phyloP scores from a whole-genome alignment of 2,797 vertebrate species.

The Pseudocheirus occidentalis region DNA sequence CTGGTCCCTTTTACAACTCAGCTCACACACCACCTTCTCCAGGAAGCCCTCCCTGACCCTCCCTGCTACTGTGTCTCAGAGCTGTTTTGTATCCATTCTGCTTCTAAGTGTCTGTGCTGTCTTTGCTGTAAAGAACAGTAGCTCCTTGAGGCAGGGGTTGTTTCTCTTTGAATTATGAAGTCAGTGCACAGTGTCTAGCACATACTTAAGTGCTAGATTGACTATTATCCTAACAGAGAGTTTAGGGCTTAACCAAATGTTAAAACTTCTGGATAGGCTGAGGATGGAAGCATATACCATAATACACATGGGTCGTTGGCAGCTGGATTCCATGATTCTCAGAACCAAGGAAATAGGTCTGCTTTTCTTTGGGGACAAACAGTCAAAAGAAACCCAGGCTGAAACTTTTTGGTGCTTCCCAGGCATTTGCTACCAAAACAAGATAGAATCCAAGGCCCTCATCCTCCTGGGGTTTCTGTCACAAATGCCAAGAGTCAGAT shows the following conservation, averaged over 20 bases:
- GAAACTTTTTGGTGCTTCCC: not conserved
- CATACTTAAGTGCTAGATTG: not conserved
- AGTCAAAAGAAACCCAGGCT: not conserved
- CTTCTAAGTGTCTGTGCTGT: no score
- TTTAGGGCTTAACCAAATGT: not conserved
- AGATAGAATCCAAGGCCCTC: not conserved
- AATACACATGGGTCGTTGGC: not conserved
- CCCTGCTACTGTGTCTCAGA: no score
- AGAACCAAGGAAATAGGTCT: not conserved
- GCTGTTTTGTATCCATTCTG: no score
- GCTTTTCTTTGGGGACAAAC: not conserved
- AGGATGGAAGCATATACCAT: no score
- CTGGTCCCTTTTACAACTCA: no score
- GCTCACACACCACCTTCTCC: no score
- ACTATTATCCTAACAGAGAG: not conserved
- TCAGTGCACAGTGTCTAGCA: not conserved
- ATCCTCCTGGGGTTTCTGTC: not conserved
- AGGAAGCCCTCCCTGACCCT: no score
- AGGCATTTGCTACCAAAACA: not conserved
- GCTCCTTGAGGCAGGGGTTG: no score
- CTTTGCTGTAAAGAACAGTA: no score
- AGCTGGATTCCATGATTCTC: not conserved
- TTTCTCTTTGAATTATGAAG: no score
- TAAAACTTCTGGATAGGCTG: not conserved
- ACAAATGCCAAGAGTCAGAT: not conserved